Base-by-base conservation (phyloP, 1,140 invertebrate species). In the Cotesia vestalis region DNA sequence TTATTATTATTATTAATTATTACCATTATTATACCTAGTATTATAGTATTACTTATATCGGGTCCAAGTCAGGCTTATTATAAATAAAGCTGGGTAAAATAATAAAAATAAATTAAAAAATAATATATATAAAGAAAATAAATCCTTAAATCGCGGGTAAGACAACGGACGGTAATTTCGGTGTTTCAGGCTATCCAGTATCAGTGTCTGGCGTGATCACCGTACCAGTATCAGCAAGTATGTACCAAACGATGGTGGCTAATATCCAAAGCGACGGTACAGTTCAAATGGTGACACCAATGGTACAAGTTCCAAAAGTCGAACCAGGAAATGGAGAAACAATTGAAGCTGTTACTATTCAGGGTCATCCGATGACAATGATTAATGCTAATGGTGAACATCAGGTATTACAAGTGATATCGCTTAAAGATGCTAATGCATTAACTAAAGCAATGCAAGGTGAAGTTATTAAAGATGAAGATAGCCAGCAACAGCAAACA, bases 221-320 rank as follows among this genome's bases (percentile, higher is more conserved):
- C 52, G 94, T 98, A 73, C 96, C 97, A 61, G 95, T 98, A 64
- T 95, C 95, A 34, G 94, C 95, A 51, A 95, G 94, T 70, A 96
- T 98, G 94, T 98, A 98, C 88, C 96, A 98, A 86, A 95, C 95
- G 53, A 96, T 98, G 88, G 95, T 97, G 78, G 94, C 95, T 34
- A 96, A 95, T 83, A 95, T 97, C 80, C 94, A 95, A 84, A 91
- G 91, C 79, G 91, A 94, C 77, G 92, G 92, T 69, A 93, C 92
- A 34, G 92, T 95, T 79, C 89, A 90, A 83, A 94, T 94, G 82
- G 90, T 95, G 20, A 91, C 93, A 69, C 94, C 93, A 67, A 90
- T 93, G 83, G 93, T 95, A 78, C 93, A 94, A 89, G 93, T 95
- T 82, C 90, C 91, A 34, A 92, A 92, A 78, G 87, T 88, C 67